These are phyloP conservation scores for Sarcophaga carnaria DNA, from an alignment of 2,888 invertebrate species.

Conservation along the genomic window DNA sequence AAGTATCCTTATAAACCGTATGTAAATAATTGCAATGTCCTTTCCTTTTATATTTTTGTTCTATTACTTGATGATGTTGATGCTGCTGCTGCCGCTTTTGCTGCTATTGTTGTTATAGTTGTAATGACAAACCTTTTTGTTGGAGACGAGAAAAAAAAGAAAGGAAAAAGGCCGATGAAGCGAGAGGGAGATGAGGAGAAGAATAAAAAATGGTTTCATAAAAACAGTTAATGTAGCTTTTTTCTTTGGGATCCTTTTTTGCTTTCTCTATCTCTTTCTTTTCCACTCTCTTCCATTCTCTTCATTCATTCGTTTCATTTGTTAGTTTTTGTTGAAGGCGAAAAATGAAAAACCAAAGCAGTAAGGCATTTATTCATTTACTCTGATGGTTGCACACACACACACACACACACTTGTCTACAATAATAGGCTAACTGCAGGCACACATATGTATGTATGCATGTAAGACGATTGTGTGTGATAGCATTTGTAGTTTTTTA, in stretches of 20 bases:
- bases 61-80: background rate
- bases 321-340: slow-evolving; percentile 34
- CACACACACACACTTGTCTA: background rate
- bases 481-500: slow-evolving; percentile 59
- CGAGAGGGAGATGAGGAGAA: background rate
- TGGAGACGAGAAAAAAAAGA: background rate
- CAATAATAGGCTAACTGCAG: background rate
- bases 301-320: background rate
- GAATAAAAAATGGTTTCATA: slow-evolving; percentile 10
- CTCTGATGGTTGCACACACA: slow-evolving; percentile 27
- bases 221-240: slow-evolving; percentile 55
- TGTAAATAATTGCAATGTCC: slow-evolving; percentile 68
- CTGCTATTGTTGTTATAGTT: slow-evolving; percentile 1
- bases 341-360: slow-evolving; percentile 55
- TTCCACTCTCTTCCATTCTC: background rate
- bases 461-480: background rate
- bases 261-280: background rate
- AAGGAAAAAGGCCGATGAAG: background rate
- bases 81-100: background rate
- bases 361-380: slow-evolving; percentile 67
- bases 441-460: background rate
- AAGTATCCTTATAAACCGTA: slow-evolving; percentile 62
- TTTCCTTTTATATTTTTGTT: slow-evolving; percentile 57
- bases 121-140: slow-evolving; percentile 35
- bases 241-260: slow-evolving; percentile 4